Base-by-base conservation (phyloP, 1,140 invertebrate genomes). In the Mercenaria mercenaria region DNA sequence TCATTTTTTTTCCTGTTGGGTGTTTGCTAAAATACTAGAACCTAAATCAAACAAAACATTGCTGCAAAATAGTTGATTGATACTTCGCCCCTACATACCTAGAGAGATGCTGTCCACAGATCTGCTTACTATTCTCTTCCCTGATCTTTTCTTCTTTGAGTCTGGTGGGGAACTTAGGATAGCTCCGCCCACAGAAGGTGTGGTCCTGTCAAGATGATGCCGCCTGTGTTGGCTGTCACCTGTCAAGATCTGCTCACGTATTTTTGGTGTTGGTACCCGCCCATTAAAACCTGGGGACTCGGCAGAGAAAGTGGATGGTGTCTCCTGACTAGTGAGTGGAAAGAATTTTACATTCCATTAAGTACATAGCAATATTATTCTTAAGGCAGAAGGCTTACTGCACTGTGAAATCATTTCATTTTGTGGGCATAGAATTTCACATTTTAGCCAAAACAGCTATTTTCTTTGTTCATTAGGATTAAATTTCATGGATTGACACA, bases 141-240 rank as follows among this genome's bases (percentile, higher is more conserved):
- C 80, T 34, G 88, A 72, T 10, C 69, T 72, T 50, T 69, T 50
- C 56, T 82, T 82, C 69, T 59, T 84, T 0, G 26, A 50, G 23
- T 76, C 37, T 26, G 91, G 91, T 47, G 93, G 93, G 43, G 91
- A 92, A 29, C 90, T 91, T 18, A 95, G 91, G n/a, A 95, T 59
- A 13, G 92, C 92, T 15, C 95, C 95, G 23, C 93, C 94, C 15
- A 92, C 67, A 56, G 89, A 79, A 26, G 95, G 95, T 20, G 95
- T 95, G 56, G 95, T 95, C 1, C 87, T 83, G 87, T 95, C 95
- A 41, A 95, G 80, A 79, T 95, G 95, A 43, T 95, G 95, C 32
- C 94, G 90, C 11, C 56, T 39, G 1, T 52, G 23, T 64, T 74
- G 61, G 52, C 64, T 84, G 15, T 64, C 64, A 15, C 82, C 29